These are phyloP conservation scores for Enoplosus armatus DNA, from an alignment of 2,797 vertebrate species.

Conservation along the genomic window DNA sequence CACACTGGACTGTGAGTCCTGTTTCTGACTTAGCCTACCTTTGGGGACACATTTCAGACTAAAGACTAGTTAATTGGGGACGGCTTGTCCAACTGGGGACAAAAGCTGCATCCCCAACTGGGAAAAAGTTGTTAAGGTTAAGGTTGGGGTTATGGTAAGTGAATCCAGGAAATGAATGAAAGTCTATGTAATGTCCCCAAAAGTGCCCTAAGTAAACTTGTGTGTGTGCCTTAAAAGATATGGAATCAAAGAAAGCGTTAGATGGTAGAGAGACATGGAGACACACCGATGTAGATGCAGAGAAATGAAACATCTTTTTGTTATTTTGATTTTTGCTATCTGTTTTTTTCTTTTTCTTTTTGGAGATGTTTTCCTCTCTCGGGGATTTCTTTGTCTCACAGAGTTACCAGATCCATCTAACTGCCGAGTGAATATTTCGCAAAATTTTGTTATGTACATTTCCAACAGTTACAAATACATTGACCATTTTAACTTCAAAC, in stretches of 20 bases:
- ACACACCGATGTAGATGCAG: slow-evolving; percentile 18
- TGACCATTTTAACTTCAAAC: slow-evolving; percentile 7
- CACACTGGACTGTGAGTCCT: neutral
- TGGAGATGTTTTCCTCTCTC: neutral
- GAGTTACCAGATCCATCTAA: slow-evolving; percentile 41
- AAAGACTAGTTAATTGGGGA: too few relatives aligned
- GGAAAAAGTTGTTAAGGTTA: too few relatives aligned
- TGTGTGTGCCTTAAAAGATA: slow-evolving; percentile 22
- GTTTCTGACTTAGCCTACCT: too few relatives aligned
- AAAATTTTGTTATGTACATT: slow-evolving; percentile 23
- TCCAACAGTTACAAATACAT: slow-evolving; percentile 12
- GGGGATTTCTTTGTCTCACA: slow-evolving; percentile 36
- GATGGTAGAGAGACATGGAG: slow-evolving; percentile 25
- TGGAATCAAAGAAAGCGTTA: slow-evolving; percentile 36
- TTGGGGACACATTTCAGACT: too few relatives aligned
- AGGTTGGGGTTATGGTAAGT: too few relatives aligned
- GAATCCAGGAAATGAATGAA: too few relatives aligned
- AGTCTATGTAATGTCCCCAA: too few relatives aligned
- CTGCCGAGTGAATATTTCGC: slow-evolving; percentile 31
- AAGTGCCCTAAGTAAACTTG: too few relatives aligned
- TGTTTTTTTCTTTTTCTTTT: slow-evolving; percentile 19
- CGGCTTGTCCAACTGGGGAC: too few relatives aligned
- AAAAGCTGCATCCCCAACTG: too few relatives aligned
- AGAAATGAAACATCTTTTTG: slow-evolving; percentile 33
- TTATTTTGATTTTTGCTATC: slow-evolving; percentile 29